Evolutionary conservation across 2,113 vertebrate genomes (phyloP), one percentile per base, ranked within the genome.

Genomic region (Equus przewalskii): DNA sequence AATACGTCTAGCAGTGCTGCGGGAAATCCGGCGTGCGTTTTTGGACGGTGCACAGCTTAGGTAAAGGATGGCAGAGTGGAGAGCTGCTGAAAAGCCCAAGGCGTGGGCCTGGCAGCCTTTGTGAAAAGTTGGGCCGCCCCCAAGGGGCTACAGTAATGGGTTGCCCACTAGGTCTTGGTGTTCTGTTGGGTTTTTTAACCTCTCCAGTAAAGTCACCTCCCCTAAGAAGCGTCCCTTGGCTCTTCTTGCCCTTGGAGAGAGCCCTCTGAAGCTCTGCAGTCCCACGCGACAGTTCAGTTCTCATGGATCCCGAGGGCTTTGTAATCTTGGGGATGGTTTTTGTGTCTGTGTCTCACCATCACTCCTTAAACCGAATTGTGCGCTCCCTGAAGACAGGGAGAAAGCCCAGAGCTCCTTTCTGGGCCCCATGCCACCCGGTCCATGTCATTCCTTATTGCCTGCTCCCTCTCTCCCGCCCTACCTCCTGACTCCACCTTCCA

Each of bases 1-100:
- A 97, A 97, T 98, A 98, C 82, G 97, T 99, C 97, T 93, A 98
- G 85, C 96, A 98, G 97, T 83, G 98, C 97, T 95, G 88, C 46
- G 92, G 98, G 97, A 98, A 98, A 96, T 56, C 85, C 79, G 65
- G 97, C 73, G 14, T 19, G 13, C 70, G 26, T 90, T 96, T 97
- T n/a, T 84, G 93, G 30, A 81, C 85, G 7, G 36, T 81, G 96
- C 94, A 93, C 96, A 96, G 88, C 95, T 97, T 91, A 87, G 96
- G 44, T 22, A 18, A 73, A 49, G 54, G 64, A 30, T 46, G 92
- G 73, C 69, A 56, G 87, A 36, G 70, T 46, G 7, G 1, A 41
- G 83, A 86, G 30, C 7, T 5, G 64, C 94, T 49, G 62, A 58
- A 75, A 87, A 67, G 65, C 16, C 87, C 30, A 5, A 11, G 10